These are phyloP conservation scores for Drosophila meridiana DNA, from an alignment of 2,888 invertebrate genomes.

Conservation along the genomic window DNA sequence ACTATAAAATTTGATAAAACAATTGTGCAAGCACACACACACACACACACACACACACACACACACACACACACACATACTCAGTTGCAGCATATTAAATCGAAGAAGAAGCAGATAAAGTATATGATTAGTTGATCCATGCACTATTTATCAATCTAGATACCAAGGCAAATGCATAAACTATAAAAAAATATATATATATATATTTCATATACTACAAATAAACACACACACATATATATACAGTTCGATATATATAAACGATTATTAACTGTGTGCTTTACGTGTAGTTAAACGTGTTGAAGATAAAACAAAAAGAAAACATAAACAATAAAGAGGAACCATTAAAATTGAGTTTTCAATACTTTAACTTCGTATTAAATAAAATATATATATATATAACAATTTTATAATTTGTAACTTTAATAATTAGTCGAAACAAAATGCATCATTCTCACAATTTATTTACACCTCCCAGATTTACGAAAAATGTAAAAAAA, in stretches of 20 bases:
- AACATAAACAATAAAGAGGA: slow-evolving; percentile 33
- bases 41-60: slow-evolving; percentile 19
- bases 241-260: slow-evolving; percentile 36
- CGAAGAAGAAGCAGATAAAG: slow-evolving; percentile 36
- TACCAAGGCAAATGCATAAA: slow-evolving; percentile 57
- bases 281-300: slow-evolving; percentile 62
- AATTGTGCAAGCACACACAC: slow-evolving; percentile 49
- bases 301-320: slow-evolving; percentile 29
- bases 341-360: slow-evolving; percentile 33
- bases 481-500: slow-evolving; percentile 77
- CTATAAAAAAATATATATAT: slow-evolving; percentile 63
- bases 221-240: slow-evolving; percentile 33
- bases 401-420: slow-evolving; percentile 67
- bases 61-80: slow-evolving; percentile 33
- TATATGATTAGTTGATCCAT: slow-evolving; percentile 76
- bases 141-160: slow-evolving; percentile 73
- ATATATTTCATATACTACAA: slow-evolving; percentile 56
- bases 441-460: slow-evolving; percentile 74
- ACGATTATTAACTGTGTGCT: slow-evolving; percentile 36
- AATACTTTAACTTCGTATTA: slow-evolving; percentile 53
- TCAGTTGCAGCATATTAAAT: slow-evolving; percentile 23
- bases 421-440: slow-evolving; percentile 51
- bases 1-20: slow-evolving; percentile 40
- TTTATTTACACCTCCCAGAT: slow-evolving; percentile 70
- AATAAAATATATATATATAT: slow-evolving; percentile 36